Evolutionary conservation across 2,797 vertebrate species (phyloP), one percentile per base, ranked within the genome.

Genomic region (Fistularia tabacaria): DNA sequence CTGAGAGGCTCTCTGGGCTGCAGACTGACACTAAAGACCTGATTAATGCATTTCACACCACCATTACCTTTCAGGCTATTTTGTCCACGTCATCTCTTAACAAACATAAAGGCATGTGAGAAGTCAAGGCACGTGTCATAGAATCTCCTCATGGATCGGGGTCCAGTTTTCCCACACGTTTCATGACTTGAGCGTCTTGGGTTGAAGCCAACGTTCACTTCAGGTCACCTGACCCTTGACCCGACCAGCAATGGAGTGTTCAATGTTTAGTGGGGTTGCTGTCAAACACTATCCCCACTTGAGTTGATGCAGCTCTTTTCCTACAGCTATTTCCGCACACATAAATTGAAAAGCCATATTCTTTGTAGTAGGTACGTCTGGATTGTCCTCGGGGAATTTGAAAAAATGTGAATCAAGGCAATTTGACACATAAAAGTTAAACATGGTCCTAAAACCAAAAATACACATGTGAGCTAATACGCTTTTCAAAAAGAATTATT

Each of bases 401-500:
- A 5, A 25, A 25, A 25, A 25, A 25, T 25, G 1, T 45, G n/a
- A 8, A 45, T 14, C 9, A 9, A 7, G 45, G 44, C 14, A 36
- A 38, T 56, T 55, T 64, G 1, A 41, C 0, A 37, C 25, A 25
- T 25, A 57, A 67, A 72, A 62, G 64, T 59, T 73, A 45, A 10
- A 62, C 59, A 55, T 2, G 14, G 55, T 42, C 55, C 46, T 46
- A 46, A 14, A 55, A 64, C 25, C 25, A 25, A 25, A 25, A 70
- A 74, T 64, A 67, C 67, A 68, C 45, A 71, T 49, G 1, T 14
- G 15, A 66, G 59, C 49, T 73, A 75, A 77, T 73, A 58, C 50
- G 69, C 53, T 61, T 77, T 76, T 77, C 64, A 81, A 79, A 82
- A 57, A 53, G 69, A 76, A 80, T 76, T 83, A 79, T 81, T 78